Conservation (phyloP, 2,888 invertebrate species). For the Andrena hattorfiana region DNA sequence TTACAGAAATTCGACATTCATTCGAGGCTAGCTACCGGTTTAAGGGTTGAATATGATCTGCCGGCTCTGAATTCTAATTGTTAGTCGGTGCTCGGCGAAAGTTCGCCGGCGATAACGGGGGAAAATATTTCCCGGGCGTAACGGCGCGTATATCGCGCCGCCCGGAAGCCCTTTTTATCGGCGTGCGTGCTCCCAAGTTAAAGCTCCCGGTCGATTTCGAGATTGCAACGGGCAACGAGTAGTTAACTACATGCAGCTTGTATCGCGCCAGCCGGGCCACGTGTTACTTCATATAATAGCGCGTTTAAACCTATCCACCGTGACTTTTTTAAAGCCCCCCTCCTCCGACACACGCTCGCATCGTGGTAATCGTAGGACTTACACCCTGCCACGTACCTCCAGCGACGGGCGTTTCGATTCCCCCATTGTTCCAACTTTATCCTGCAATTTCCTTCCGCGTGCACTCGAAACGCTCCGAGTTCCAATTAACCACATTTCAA, state of each 20-base stretch:
- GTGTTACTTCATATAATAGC: conserved; percentile 63
- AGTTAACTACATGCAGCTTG: conserved; percentile 67
- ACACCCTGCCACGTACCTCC: conserved; percentile 13
- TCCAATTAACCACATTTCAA: not conserved
- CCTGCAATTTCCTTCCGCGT: conserved; percentile 2
- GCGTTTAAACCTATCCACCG: conserved; percentile 64
- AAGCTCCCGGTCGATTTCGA: conserved; percentile 56
- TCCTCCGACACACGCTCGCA: conserved; percentile 39
- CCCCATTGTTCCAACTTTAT: too few relatives aligned
- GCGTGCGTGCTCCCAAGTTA: conserved; percentile 60
- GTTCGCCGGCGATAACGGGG: conserved; percentile 45
- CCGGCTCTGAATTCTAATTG: conserved; percentile 38
- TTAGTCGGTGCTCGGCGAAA: conserved; percentile 20
- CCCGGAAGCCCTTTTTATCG: conserved; percentile 47
- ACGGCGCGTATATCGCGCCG: conserved; percentile 40
- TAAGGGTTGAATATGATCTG: conserved; percentile 53
- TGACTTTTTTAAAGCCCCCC: conserved; percentile 63
- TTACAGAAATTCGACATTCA: not conserved
- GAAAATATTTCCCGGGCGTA: conserved; percentile 40
- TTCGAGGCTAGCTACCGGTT: conserved; percentile 7
- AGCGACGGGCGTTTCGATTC: conserved; percentile 23
- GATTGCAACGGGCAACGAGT: conserved; percentile 63
- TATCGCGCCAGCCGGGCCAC: conserved; percentile 41
- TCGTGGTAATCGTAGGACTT: conserved; percentile 28
- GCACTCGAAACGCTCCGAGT: not conserved